Evolutionary conservation across 2,888 invertebrate genomes (phyloP), one percentile per base, ranked within the genome.

Genomic region (Drosophila mulleri): DNA sequence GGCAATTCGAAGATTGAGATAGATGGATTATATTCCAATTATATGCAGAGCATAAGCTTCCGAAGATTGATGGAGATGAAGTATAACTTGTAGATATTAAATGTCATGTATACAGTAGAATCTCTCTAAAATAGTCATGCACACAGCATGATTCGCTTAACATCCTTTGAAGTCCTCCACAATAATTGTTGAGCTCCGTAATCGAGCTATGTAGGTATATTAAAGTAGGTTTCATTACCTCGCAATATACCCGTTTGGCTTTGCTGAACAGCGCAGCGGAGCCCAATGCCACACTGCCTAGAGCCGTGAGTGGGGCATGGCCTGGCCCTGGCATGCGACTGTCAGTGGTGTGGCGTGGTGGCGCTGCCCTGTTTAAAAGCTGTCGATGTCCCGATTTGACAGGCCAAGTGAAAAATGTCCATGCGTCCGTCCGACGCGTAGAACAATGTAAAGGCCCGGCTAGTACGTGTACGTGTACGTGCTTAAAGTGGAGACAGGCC

Each of bases 371-470:
- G 77, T 83, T 82, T 83, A 82, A 85, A 73, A 89, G 89, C 89
- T 91, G 90, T 91, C 91, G 90, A 91, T 84, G 84, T 67, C 48
- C 61, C 78, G 67, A 82, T 90, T 90, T 91, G 91, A 91, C 91
- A 90, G 87, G 82, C 67, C 83, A 78, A 83, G 84, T 83, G 83
- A 88, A 89, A 91, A 89, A 89, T 83, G 86, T 78, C 77, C 69
- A 69, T 72, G 68, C 75, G 70, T 73, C 65, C 74, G 70, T 73
- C 63, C 76, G 53, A 63, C 41, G 64, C 75, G 62, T 52, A 66
- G 73, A 83, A 78, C 78, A 79, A 83, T 82, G 83, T 75, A 67
- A 65, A 62, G 71, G 59, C 56, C 53, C 52, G 67, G 56, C 72
- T 65, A 69, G 72, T 71, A 75, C 75, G 67, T 78, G 75, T 71